These are phyloP conservation scores for Cyanoderma ruficeps DNA, from an alignment of 2,113 vertebrate species.

Conservation along the genomic window DNA sequence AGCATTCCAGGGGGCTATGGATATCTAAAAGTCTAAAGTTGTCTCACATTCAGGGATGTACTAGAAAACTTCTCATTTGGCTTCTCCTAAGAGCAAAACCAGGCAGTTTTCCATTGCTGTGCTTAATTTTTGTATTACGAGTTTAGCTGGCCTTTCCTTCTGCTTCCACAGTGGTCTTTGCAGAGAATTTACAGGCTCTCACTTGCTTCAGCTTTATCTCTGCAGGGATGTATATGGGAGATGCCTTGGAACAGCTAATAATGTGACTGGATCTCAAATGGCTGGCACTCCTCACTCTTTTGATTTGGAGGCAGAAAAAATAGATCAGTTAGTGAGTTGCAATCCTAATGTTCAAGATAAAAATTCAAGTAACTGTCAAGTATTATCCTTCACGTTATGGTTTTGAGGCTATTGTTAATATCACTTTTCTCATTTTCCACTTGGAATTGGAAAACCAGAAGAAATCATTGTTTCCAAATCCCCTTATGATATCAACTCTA, in stretches of 20 bases:
- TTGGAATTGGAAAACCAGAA: conserved; percentile 63
- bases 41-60: background rate
- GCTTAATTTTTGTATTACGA: background rate
- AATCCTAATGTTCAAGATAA: background rate
- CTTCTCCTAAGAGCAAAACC: background rate
- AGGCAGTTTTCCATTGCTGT: background rate
- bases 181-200: background rate
- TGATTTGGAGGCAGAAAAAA: background rate
- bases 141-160: background rate
- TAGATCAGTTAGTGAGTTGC: background rate
- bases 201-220: background rate
- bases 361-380: background rate
- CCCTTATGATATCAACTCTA: conserved; percentile 59
- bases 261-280: background rate
- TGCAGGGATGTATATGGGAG: background rate
- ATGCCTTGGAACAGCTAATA: background rate
- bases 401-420: background rate
- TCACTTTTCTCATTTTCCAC: conserved; percentile 1
- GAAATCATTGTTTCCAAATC: conserved; percentile 60
- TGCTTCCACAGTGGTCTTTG: background rate
- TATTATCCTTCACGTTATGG: background rate
- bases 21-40: background rate
- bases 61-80: background rate
- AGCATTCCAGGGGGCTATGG: background rate
- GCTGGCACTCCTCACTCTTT: background rate